phyloP scores from a whole-genome alignment of 2,888 invertebrate species.

The Acrocera orbiculus region DNA sequence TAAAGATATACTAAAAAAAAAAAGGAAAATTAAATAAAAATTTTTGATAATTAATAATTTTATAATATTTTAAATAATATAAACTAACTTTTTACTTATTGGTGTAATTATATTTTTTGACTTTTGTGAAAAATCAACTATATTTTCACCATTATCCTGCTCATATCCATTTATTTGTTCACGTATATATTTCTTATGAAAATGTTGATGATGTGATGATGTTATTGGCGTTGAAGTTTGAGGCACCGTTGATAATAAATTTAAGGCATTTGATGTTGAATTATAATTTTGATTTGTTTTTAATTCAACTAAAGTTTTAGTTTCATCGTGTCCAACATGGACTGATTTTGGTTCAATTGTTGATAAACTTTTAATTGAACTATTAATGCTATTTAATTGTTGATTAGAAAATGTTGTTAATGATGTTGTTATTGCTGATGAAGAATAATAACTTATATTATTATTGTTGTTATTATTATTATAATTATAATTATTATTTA shows the following conservation, averaged over 20 bases:
- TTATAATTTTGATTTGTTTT: conserved; percentile 19
- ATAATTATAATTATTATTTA: conserved; percentile 9
- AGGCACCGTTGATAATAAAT: conserved; percentile 16
- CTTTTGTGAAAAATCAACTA: too few relatives aligned
- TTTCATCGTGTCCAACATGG: conserved; percentile 30
- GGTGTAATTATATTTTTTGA: too few relatives aligned
- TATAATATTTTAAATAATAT: too few relatives aligned
- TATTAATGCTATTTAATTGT: too few relatives aligned
- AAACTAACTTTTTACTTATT: too few relatives aligned
- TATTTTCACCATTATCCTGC: too few relatives aligned
- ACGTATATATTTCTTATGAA: conserved; percentile 31
- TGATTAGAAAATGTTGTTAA: conserved; percentile 8
- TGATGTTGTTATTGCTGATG: conserved; percentile 1
- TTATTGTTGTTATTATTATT: conserved; percentile 11
- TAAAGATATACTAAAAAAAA: conserved; percentile 18
- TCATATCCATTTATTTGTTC: conserved; percentile 31
- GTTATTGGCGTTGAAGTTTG: conserved; percentile 5
- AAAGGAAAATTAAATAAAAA: too few relatives aligned
- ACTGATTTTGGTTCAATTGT: conserved; percentile 26
- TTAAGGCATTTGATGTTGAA: too few relatives aligned
- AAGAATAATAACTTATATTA: conserved; percentile 12
- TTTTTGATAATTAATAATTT: too few relatives aligned
- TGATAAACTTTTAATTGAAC: too few relatives aligned
- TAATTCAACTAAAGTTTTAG: conserved; percentile 30
- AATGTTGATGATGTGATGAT: conserved; percentile 23